These are phyloP conservation scores for Andrena trimmerana DNA, from an alignment of 2,888 invertebrate genomes.

Conservation along the genomic window DNA sequence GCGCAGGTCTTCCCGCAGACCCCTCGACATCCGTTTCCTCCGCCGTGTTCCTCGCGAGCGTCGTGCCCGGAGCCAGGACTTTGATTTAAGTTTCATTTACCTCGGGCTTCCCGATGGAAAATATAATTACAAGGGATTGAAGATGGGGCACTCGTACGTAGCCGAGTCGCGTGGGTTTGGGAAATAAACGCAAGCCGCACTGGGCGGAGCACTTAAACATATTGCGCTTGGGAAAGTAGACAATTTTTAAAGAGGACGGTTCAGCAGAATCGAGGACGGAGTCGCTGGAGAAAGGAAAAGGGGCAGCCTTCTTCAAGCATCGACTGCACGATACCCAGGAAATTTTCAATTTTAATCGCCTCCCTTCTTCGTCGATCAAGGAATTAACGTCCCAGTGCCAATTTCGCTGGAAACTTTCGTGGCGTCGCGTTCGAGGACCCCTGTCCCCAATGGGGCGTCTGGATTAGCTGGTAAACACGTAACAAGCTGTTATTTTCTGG, in stretches of 20 bases:
- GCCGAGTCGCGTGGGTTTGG: constrained; percentile 22
- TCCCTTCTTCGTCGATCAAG: background rate
- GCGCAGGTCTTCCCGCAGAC: constrained; percentile 45
- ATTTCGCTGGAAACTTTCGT: constrained; percentile 34
- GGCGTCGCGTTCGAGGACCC: background rate
- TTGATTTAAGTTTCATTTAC: constrained; percentile 80
- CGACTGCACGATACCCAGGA: background rate
- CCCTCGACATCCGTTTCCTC: constrained; percentile 49
- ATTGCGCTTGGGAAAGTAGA: constrained; percentile 23
- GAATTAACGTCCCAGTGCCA: constrained; percentile 32
- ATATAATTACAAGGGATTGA: constrained; percentile 78
- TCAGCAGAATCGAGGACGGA: background rate
- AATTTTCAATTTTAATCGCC: constrained; percentile 17
- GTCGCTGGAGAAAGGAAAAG: background rate
- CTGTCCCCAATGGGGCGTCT: constrained; percentile 28
- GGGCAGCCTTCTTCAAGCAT: background rate
- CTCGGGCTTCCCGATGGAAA: constrained; percentile 73
- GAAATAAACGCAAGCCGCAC: constrained; percentile 46
- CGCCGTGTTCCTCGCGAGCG: constrained; percentile 34
- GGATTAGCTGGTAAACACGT: constrained; percentile 59
- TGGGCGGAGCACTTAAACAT: constrained; percentile 34
- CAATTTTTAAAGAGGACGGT: background rate
- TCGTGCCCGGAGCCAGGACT: constrained; percentile 69
- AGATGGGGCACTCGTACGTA: constrained; percentile 38
- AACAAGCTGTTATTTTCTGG: constrained; percentile 45